Base-by-base conservation (phyloP, 1,140 invertebrate species). In the Diabrotica undecimpunctata region DNA sequence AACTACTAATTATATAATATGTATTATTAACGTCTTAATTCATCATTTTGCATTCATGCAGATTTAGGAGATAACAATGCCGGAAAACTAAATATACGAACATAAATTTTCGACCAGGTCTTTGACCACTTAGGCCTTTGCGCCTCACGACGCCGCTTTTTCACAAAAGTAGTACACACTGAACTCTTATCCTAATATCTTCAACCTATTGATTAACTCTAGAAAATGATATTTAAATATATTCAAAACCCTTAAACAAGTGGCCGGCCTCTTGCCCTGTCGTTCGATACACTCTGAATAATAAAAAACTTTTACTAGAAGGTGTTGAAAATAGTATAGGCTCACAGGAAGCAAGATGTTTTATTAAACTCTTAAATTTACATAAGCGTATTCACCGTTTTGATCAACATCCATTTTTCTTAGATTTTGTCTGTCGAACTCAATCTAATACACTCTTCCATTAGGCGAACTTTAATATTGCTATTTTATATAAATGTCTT, bases 271-370 rank as follows among this genome's bases (percentile, higher is more conserved):
- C n/a, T 46, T 46, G 37, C 41, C 12, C 56, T 58, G 55, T 38
- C 63, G 62, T 64, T 66, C 60, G 38, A 67, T 67, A 67, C 37
- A 38, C 36, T 64, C 59, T 58, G 61, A 64, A 67, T 39, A 46
- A 46, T 59, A 12, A 66, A 54, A 61, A 39, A 51, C 36, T 61
- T n/a, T 12, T 39, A 46, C 46, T 50, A 50, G 63, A 55, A 53
- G 64, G 54, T 66, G 65, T 62, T 66, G 41, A 46, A 10, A 6
- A 10, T 46, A 46, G 41, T 46, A n/a, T n/a, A n/a, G 41, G 41
- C 8, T 8, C 8, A 10, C 6, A 46, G n/a, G 6, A n/a, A 10
- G 5, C 41, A 46, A 46, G n/a, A 46, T 46, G 8, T 46, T 5
- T 46, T 5, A 8, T 46, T 46, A 5, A 46, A 46, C 8, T n/a